Base-by-base conservation (phyloP, 1,140 invertebrate genomes). In the Gonatopus flavifemur region DNA sequence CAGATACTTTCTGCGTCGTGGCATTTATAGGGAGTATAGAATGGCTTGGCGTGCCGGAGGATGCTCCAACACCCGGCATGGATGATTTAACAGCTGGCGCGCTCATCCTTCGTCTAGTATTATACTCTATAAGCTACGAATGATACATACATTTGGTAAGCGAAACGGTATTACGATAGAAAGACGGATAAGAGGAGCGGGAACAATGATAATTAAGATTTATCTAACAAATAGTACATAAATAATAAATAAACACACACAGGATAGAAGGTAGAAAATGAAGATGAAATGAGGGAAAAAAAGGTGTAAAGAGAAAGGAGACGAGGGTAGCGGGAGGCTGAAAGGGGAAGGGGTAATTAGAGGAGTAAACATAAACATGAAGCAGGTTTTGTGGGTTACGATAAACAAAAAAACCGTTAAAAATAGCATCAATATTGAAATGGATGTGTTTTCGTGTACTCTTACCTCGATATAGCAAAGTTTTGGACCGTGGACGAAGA, bases 1-100 rank as follows among this genome's bases (percentile, higher is more conserved):
- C 57, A 6, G 70, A 62, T 19, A 73, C 72, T 60, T 76, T 76
- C 38, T 76, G 74, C 18, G 74, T 69, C 59, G 76, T 69, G 47
- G 74, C 69, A 56, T 72, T 77, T 70, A 77, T 77, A 1, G 75
- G 75, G 24, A 77, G 59, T 56, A 77, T 75, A n/a, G 70, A 68
- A 31, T 73, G 70, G 32, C 67, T 69, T n/a, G 63, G 58, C 31
- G 67, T 59, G 19, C 67, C 55, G 15, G 70, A 64, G 7, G 64
- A 67, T 12, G 60, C 62, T 46, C 67, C 72, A 60, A 74, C 70
- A 62, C 67, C 69, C 21, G 66, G 64, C 70, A 74, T 71, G 18
- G 70, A 69, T 55, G 69, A 64, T 40, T 72, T 74, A 38, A 74
- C 64, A 8, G 69, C 66, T 52, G 66, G 69, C 52, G 66, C 66